Conservation (phyloP, 2,888 invertebrate genomes). For the Drosophila helvetica region DNA sequence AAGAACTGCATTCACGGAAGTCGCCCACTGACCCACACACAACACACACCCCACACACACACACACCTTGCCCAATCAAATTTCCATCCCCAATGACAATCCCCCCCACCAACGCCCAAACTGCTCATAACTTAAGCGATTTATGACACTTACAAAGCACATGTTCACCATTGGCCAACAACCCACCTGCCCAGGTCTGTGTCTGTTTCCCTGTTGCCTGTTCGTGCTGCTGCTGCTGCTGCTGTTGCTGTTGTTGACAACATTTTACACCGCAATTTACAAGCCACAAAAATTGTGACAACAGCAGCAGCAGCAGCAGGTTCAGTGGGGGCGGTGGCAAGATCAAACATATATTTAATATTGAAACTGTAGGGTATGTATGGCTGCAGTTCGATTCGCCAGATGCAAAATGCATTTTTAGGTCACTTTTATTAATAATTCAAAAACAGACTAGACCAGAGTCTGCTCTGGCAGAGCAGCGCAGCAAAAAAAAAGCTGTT, state of each 20-base stretch:
- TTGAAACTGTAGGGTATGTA: constrained; percentile 28
- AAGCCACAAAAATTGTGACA: constrained; percentile 30
- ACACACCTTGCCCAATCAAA: constrained; percentile 27
- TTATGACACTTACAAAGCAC: constrained; percentile 53
- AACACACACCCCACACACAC: too few relatives aligned
- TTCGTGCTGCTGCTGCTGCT: constrained; percentile 4
- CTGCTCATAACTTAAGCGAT: constrained; percentile 49
- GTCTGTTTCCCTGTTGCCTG: constrained; percentile 4
- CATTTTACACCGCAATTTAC: constrained; percentile 53
- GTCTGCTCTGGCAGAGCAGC: too few relatives aligned
- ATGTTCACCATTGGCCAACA: constrained; percentile 48
- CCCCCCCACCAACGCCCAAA: background rate
- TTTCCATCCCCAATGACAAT: constrained; percentile 20
- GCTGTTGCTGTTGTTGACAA: constrained; percentile 43
- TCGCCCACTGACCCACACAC: constrained; percentile 17
- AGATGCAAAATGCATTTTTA: constrained; percentile 68
- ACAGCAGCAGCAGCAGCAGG: background rate
- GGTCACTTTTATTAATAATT: constrained; percentile 75
- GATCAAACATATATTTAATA: constrained; percentile 44
- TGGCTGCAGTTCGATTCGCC: constrained; percentile 35
- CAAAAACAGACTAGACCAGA: constrained; percentile 13
- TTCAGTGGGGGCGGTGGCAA: constrained; percentile 3
- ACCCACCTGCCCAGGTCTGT: constrained; percentile 23
- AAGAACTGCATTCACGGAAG: background rate
- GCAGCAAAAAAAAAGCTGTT: constrained; percentile 20